Base-by-base conservation (phyloP, 2,888 invertebrate genomes). In the Orthosia cruda region DNA sequence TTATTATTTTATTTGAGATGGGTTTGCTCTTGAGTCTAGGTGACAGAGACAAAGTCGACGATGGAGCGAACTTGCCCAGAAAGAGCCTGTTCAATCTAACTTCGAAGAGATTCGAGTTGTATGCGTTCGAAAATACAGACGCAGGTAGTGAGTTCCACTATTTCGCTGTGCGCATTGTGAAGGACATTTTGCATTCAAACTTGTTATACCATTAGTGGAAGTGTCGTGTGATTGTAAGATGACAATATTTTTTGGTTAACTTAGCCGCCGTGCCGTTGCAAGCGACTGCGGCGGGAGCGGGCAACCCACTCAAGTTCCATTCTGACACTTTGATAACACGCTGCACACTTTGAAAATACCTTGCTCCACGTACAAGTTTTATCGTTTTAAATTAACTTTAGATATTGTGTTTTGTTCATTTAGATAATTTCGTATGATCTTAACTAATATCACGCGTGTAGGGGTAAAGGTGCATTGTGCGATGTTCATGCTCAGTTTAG, bases 211-310 rank as follows among this genome's bases (percentile, higher is more conserved):
- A 16, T 65, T 23, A 45, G 67, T 49, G 16, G 40, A 40, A 58
- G 18, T 49, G 65, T 26, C 57, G 32, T 70, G 23, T 62, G 65
- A 54, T 69, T 62, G 65, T 69, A 82, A 68, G 54, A 68, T 49
- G 50, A 57, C 49, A 61, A 57, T 83, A 13, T 7, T 63, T 82
- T 63, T 40, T n/a, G 23, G 54, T 54, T 23, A 63, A 59, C 13
- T 40, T 54, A 62, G 63, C 50, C 26, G 26, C 57, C 40, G 18
- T 3, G 1, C 23, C 11, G 26, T 26, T 26, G 58, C 40, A 13
- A 47, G 55, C 50, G 47, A 5, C 7, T 52, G 54, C 18, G 40
- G 54, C n/a, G 18, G n/a, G 13, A 13, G 32, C n/a, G 23, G 23
- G 57, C n/a, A 23, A 18, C 20, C 4, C 58, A 15, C 59, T 67